Evolutionary conservation across 2,888 invertebrate genomes (phyloP).

Genomic region (Synanthedon tipuliformis): DNA sequence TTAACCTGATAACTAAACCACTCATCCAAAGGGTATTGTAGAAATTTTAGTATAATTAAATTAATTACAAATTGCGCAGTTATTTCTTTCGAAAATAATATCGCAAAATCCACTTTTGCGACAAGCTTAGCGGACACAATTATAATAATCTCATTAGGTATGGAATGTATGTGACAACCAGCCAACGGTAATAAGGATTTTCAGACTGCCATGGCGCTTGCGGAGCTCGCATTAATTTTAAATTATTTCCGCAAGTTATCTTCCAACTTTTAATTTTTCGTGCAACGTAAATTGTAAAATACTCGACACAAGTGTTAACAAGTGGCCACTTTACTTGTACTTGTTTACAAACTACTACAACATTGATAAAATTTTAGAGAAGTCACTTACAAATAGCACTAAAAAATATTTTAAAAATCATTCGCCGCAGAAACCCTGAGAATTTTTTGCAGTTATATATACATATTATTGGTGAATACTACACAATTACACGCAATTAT

Average conservation of each 20-base stretch:
- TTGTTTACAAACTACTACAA: no score
- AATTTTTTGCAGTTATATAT: no score
- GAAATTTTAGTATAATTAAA: slow-evolving; percentile 14
- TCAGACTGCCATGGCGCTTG: slow-evolving; percentile 23
- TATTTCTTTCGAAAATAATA: neutral
- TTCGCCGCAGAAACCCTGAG: no score
- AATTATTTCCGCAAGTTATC: slow-evolving; percentile 26
- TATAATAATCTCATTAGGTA: slow-evolving; percentile 30
- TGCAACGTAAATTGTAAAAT: neutral
- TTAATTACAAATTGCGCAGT: slow-evolving; percentile 13
- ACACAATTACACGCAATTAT: no score
- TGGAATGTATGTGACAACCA: slow-evolving; percentile 10
- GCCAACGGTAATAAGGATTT: slow-evolving; percentile 25
- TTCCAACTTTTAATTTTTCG: slow-evolving; percentile 3
- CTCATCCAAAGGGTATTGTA: no score
- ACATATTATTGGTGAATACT: no score
- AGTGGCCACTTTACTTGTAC: no score
- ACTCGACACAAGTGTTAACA: no score
- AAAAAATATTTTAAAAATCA: no score
- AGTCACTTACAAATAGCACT: no score
- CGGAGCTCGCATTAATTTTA: slow-evolving; percentile 21
- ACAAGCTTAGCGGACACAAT: slow-evolving; percentile 36
- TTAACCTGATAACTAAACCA: no score
- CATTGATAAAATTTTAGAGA: no score
- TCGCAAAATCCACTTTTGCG: neutral